Percentiles rank a stretch among this genome's conserved stretches.
Conservation (phyloP, 1,140 invertebrate genomes). For the Bactericera cockerelli region DNA sequence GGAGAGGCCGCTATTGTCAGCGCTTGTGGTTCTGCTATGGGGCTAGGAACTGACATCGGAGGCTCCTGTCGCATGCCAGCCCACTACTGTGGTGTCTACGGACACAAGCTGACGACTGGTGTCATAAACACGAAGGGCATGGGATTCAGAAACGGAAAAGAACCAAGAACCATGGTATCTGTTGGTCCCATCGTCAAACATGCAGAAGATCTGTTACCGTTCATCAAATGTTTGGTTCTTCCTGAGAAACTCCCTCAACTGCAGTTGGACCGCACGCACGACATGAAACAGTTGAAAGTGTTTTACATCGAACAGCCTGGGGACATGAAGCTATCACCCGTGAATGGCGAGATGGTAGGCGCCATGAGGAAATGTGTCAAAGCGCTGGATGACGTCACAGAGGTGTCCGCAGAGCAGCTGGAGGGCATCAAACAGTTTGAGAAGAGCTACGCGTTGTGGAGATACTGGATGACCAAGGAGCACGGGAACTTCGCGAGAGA, state of each 20-base stretch:
- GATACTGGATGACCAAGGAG: constrained; percentile 56
- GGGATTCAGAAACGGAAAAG: constrained; percentile 40
- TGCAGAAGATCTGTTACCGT: constrained; percentile 53
- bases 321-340: constrained; percentile 48
- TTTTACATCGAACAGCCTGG: constrained; percentile 59
- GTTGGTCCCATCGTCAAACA: constrained; percentile 66
- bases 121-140: constrained; percentile 35
- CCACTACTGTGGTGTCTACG: constrained; percentile 89
- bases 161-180: constrained; percentile 41
- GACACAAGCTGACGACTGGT: constrained; percentile 65
- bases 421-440: constrained; percentile 37
- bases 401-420: constrained; percentile 27
- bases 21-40: constrained; percentile 64
- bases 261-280: constrained; percentile 33
- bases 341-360: constrained; percentile 47
- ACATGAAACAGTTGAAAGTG: constrained; percentile 50
- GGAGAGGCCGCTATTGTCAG: constrained; percentile 54
- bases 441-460: constrained; percentile 49
- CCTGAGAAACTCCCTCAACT: constrained; percentile 30
- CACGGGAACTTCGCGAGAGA: constrained; percentile 40
- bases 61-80: constrained; percentile 89
- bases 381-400: constrained; percentile 34
- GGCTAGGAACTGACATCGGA: constrained; percentile 86
- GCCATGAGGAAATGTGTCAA: constrained; percentile 39
- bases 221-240: constrained; percentile 46